Evolutionary conservation across 1,140 invertebrate genomes (phyloP), one percentile per base, ranked within the genome.

Genomic region (Dinoponera quadriceps): DNA sequence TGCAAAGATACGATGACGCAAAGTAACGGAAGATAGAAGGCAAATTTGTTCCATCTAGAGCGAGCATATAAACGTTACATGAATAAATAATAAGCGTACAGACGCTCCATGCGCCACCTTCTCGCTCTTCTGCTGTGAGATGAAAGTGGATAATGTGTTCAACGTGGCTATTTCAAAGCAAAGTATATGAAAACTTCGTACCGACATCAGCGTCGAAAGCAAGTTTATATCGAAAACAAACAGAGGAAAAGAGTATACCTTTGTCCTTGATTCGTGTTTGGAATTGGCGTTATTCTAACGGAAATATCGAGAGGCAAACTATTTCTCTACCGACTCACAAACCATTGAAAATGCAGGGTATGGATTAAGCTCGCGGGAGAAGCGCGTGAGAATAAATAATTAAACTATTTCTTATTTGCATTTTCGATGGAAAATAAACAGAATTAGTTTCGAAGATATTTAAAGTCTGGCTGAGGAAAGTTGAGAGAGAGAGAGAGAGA

Each of bases 141-240:
- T 44, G 7, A 72, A 57, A 38, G 27, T 9, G 11, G 38, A 44
- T 44, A 11, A 44, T 44, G 11, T 11, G 38, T 44, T 44, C 9
- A 44, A 9, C 11, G 18, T 60, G 16, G 51, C 13, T 72, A 38
- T 59, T 59, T 38, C 33, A 4, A n/a, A 55, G 20, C 2, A 33
- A 9, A 38, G 33, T 59, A 9, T 27, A 16, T 27, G 29, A 5
- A 57, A 38, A 33, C n/a, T 38, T 72, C 22, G 33, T 38, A 55
- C 22, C 11, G 69, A 25, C 18, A 72, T 57, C 22, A 57, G 7
- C 33, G 55, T 33, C 2, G 14, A 57, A 63, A 63, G 57, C 25
- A 73, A 73, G 25, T 57, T 38, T n/a, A 69, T 55, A 29, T 51
- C 25, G 14, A 18, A 22, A 44, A 57, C 1, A 55, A 55, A 33